A percentile compares a stretch with the other conserved stretches of the same genome.
phyloP scores from a whole-genome alignment of 1,140 invertebrate species.

The Temnothorax nylanderi region DNA sequence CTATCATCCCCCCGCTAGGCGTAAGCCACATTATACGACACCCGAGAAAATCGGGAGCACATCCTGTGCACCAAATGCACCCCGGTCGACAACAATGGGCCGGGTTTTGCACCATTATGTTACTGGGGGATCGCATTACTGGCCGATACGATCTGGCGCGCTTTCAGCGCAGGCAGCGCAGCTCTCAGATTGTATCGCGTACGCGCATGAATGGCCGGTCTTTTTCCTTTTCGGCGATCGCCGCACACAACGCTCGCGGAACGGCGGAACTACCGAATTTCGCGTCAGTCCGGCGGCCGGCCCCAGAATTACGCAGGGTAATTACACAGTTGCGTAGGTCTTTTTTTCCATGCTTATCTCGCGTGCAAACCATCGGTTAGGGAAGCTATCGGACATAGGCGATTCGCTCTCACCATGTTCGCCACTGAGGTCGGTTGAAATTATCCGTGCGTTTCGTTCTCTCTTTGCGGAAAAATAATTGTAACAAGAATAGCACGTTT shows the following conservation, averaged over 20 bases:
- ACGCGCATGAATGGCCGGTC: conserved; percentile 51
- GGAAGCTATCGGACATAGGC: not conserved
- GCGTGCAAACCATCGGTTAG: not conserved
- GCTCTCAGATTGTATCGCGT: conserved; percentile 62
- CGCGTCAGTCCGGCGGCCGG: not conserved
- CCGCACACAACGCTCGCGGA: conserved; percentile 32
- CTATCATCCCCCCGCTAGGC: conserved; percentile 44
- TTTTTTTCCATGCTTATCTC: conserved; percentile 16
- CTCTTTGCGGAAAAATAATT: not conserved
- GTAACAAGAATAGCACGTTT: not conserved
- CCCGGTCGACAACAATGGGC: conserved; percentile 69
- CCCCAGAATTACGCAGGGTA: conserved; percentile 38
- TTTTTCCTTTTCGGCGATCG: conserved; percentile 52
- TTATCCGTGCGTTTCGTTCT: not conserved
- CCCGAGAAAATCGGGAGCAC: conserved; percentile 73
- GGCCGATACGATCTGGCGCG: conserved; percentile 69
- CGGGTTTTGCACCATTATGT: conserved; percentile 75
- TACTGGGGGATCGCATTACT: conserved; percentile 74
- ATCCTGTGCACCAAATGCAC: conserved; percentile 71
- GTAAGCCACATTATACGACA: conserved; percentile 75
- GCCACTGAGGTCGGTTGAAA: conserved; percentile 7
- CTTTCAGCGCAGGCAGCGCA: conserved; percentile 53
- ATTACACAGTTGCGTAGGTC: conserved; percentile 41
- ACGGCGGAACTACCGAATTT: conserved; percentile 42
- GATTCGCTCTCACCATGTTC: not conserved